phyloP scores from a whole-genome alignment of 2,888 invertebrate genomes.

The Pachymerium ferrugineum region DNA sequence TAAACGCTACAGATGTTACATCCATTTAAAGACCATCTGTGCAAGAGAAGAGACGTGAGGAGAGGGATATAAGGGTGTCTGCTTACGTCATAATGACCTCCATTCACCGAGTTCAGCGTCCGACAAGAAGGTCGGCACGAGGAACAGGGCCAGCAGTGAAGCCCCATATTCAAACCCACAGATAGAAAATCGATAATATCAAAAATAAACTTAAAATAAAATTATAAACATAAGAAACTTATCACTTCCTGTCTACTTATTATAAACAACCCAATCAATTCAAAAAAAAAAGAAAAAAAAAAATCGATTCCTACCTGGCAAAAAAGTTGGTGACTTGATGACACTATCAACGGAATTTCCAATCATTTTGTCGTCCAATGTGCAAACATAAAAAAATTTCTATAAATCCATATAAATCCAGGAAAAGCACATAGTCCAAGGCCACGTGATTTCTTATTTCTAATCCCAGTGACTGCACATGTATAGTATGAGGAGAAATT shows the following conservation, averaged over 20 bases:
- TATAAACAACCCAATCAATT: neutral
- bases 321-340: neutral
- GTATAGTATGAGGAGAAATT: neutral
- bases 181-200: neutral
- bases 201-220: neutral
- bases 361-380: neutral
- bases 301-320: neutral
- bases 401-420: too few species aligned
- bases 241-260: neutral
- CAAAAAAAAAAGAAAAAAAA: neutral
- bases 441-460: too few species aligned
- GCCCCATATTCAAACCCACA: neutral
- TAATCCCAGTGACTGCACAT: too few species aligned
- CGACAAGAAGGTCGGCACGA: conserved; percentile 14
- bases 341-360: neutral
- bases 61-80: neutral
- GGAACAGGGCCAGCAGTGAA: conserved; percentile 18
- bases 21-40: neutral
- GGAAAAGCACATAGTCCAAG: too few species aligned
- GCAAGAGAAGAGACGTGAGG: neutral
- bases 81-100: neutral
- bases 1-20: neutral
- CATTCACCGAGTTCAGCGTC: conserved; percentile 13
- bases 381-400: too few species aligned
- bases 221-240: neutral